Evolutionary conservation across 2,113 vertebrate species (phyloP).

Genomic region (Neolamprologus falcicula): DNA sequence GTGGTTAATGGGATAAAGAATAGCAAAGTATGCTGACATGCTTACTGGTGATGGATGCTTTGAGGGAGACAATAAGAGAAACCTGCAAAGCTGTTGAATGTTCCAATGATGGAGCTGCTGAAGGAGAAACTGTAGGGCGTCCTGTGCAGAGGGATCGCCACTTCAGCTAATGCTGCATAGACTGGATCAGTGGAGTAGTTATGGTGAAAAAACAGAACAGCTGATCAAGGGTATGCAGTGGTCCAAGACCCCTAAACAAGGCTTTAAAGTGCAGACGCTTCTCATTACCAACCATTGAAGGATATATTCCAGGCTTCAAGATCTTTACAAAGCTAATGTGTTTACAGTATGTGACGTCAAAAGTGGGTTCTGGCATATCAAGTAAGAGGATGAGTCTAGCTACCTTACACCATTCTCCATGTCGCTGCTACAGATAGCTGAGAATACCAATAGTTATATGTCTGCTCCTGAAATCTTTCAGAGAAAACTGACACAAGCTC

Average conservation of each 20-base stretch:
- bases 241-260: slow-evolving; percentile 2
- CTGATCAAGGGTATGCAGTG: neutral
- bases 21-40: neutral
- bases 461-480: slow-evolving; percentile 4
- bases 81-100: neutral
- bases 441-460: neutral
- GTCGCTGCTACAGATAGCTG: neutral
- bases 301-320: neutral
- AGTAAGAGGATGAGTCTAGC: slow-evolving; percentile 12
- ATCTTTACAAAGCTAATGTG: neutral
- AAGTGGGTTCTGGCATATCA: neutral
- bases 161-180: neutral
- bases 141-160: neutral
- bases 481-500: neutral
- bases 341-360: slow-evolving; percentile 8
- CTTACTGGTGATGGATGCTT: neutral
- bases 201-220: neutral
- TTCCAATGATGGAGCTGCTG: neutral
- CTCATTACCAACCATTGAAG: neutral
- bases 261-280: neutral
- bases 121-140: neutral
- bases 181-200: neutral
- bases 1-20: neutral
- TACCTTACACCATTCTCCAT: neutral
- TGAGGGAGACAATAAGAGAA: neutral